phyloP scores from a whole-genome alignment of 2,888 invertebrate species.

The Eilema griseolum region DNA sequence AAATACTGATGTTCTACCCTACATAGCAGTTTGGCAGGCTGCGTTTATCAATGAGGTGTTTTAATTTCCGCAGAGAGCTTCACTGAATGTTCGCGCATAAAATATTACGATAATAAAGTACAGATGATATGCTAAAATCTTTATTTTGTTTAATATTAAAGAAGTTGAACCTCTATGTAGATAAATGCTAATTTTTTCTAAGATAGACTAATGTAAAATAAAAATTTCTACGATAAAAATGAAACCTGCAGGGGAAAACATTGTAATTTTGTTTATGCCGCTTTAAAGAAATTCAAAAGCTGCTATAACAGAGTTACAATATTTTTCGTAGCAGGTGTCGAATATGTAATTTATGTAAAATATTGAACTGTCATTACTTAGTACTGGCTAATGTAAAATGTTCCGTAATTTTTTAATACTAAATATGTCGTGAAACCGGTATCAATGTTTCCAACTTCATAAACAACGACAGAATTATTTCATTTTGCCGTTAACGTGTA shows the following conservation, averaged over 20 bases:
- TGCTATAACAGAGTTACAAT: background rate
- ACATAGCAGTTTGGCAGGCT: constrained; percentile 15
- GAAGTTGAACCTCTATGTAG: constrained; percentile 51
- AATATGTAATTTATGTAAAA: constrained; percentile 82
- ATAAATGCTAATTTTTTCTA: constrained; percentile 62
- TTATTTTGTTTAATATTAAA: constrained; percentile 48
- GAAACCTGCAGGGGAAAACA: constrained; percentile 5
- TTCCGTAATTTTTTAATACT: constrained; percentile 58
- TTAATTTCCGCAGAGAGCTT: constrained; percentile 72
- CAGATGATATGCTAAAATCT: constrained; percentile 45
- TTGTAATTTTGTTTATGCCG: background rate
- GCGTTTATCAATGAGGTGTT: constrained; percentile 52
- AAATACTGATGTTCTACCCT: background rate
- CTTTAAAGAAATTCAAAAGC: background rate
- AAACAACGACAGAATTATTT: constrained; percentile 81
- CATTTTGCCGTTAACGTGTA: constrained; percentile 82
- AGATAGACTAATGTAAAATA: constrained; percentile 71
- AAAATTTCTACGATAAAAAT: constrained; percentile 71
- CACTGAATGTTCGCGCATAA: constrained; percentile 68
- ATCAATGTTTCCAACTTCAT: constrained; percentile 66
- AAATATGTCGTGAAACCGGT: constrained; percentile 48
- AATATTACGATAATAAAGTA: constrained; percentile 47
- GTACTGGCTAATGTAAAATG: constrained; percentile 61
- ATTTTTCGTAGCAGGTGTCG: constrained; percentile 25
- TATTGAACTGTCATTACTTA: constrained; percentile 67